Evolutionary conservation across 2,888 invertebrate genomes (phyloP).

Genomic region (Unio delphinus): DNA sequence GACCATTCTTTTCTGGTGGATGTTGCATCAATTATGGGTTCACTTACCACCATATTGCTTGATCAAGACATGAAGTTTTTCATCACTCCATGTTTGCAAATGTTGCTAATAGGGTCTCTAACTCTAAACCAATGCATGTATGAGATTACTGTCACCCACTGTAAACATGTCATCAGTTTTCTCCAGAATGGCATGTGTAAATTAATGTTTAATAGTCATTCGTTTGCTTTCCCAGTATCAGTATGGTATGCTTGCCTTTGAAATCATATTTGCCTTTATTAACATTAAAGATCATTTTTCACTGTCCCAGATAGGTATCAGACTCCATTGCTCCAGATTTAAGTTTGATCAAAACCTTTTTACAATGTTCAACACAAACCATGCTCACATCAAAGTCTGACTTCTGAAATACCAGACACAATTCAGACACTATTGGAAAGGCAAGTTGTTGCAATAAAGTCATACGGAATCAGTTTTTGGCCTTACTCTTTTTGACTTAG

Average conservation of each 20-base stretch:
- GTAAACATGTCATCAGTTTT: slow-evolving; percentile 14
- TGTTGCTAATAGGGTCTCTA: slow-evolving; percentile 16
- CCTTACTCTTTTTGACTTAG: slow-evolving; percentile 19
- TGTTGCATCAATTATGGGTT: slow-evolving; percentile 6
- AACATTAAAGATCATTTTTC: slow-evolving; percentile 1
- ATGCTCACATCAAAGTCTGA: too few relatives aligned
- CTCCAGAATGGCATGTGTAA: slow-evolving; percentile 11
- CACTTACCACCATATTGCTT: slow-evolving; percentile 1
- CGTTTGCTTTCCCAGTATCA: slow-evolving; percentile 8
- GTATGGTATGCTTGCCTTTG: slow-evolving; percentile 9
- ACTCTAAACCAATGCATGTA: slow-evolving; percentile 12
- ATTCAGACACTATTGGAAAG: neutral
- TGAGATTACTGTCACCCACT: slow-evolving; percentile 13
- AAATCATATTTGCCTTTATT: slow-evolving; percentile 10
- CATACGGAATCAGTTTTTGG: slow-evolving; percentile 14
- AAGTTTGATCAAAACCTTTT: too few relatives aligned
- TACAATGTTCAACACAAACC: too few relatives aligned
- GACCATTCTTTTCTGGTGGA: slow-evolving; percentile 12
- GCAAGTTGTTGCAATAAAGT: slow-evolving; percentile 6
- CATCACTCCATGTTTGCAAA: slow-evolving; percentile 12
- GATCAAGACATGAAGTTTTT: slow-evolving; percentile 12
- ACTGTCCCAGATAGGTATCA: too few relatives aligned
- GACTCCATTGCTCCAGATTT: too few relatives aligned
- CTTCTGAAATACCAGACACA: neutral
- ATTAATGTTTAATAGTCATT: slow-evolving; percentile 11